Evolutionary conservation across 2,888 invertebrate species (phyloP).

Genomic region (Pasiphila rectangulata): DNA sequence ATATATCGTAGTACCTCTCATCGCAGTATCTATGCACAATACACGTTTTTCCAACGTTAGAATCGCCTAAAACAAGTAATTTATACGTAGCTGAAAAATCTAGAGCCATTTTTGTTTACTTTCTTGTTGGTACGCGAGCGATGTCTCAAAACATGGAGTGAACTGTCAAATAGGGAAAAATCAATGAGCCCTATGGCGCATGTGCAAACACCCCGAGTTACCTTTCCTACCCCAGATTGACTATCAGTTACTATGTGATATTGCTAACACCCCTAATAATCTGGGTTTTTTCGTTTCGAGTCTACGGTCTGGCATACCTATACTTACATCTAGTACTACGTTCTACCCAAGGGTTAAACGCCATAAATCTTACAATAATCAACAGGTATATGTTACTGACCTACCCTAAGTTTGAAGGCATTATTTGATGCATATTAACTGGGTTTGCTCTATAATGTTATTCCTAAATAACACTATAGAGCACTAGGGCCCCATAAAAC

Average conservation of each 20-base stretch:
- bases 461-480: not conserved
- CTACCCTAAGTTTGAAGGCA: slow-evolving; percentile 26
- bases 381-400: slow-evolving; percentile 31
- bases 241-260: slow-evolving; percentile 17
- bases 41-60: slow-evolving; percentile 94
- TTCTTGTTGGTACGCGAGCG: slow-evolving; percentile 62
- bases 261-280: slow-evolving; percentile 15
- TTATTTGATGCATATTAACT: slow-evolving; percentile 11
- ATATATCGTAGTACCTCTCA: slow-evolving; percentile 93
- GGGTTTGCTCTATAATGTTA: not conserved
- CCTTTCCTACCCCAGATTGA: slow-evolving; percentile 32
- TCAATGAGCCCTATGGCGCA: slow-evolving; percentile 71
- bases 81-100: slow-evolving; percentile 94
- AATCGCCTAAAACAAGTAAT: slow-evolving; percentile 92
- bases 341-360: slow-evolving; percentile 8
- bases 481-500: too few species aligned
- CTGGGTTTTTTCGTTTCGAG: slow-evolving; percentile 25
- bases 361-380: slow-evolving; percentile 23
- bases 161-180: slow-evolving; percentile 79
- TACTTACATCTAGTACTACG: slow-evolving; percentile 14
- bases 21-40: slow-evolving; percentile 94
- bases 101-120: slow-evolving; percentile 86
- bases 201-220: slow-evolving; percentile 53
- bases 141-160: slow-evolving; percentile 68
- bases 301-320: slow-evolving; percentile 4